A percentile compares a stretch with the other conserved stretches of the same genome.
phyloP scores from a whole-genome alignment of 2,888 invertebrate genomes.

The Branchellion lobata region DNA sequence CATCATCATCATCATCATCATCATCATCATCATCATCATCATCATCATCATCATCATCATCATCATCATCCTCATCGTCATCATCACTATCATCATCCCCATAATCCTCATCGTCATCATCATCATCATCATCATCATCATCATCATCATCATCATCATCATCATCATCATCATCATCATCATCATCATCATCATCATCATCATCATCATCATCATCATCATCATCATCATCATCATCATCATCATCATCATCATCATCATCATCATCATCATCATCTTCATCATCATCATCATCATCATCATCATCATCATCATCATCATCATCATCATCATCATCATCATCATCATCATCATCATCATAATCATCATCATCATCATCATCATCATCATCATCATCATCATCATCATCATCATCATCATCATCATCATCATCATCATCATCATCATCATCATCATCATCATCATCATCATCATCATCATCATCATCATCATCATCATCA shows the following conservation, averaged over 20 bases:
- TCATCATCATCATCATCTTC: no score
- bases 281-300: no score
- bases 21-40: neutral
- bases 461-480: constrained; percentile 31
- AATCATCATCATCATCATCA: neutral
- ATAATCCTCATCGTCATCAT: no score
- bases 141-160: no score
- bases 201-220: neutral
- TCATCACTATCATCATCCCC: no score
- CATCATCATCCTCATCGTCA: no score
- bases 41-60: constrained; percentile 27
- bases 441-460: constrained; percentile 26
- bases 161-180: no score
- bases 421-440: neutral
- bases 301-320: neutral
- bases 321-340: neutral
- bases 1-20: constrained; percentile 24
- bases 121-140: constrained; percentile 16
- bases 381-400: neutral
- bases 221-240: neutral
- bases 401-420: neutral
- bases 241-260: no score
- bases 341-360: no score
- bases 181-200: neutral
- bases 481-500: constrained; percentile 31